phyloP scores from a whole-genome alignment of 1,140 invertebrate genomes.

The Akabosia matsudoensis region DNA sequence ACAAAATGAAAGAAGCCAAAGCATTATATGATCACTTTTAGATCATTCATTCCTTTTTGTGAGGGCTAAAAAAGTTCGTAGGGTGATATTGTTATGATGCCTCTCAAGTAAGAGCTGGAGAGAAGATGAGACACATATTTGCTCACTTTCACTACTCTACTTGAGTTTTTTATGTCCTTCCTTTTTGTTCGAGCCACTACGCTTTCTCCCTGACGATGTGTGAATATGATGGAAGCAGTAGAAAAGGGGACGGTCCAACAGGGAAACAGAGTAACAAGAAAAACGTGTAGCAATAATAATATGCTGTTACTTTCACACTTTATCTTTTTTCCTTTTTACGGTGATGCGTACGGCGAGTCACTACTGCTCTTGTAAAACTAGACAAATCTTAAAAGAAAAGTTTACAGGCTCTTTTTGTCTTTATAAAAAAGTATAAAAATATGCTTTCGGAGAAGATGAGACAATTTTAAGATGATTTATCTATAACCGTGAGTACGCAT shows the following conservation, averaged over 20 bases:
- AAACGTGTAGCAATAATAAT: slow-evolving; percentile 21
- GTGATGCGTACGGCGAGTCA: background rate
- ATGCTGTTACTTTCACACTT: slow-evolving; percentile 22
- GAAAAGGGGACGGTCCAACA: background rate
- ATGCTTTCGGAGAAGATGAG: too few relatives aligned
- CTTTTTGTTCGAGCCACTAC: background rate
- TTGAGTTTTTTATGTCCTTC: background rate
- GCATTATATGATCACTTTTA: background rate
- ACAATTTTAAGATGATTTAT: too few relatives aligned
- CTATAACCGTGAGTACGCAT: too few relatives aligned
- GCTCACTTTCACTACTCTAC: background rate
- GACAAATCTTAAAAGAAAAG: too few relatives aligned
- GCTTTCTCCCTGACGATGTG: too few relatives aligned
- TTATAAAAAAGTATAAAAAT: too few relatives aligned
- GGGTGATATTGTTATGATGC: background rate
- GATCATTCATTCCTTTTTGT: background rate
- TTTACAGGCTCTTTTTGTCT: too few relatives aligned
- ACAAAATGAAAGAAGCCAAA: background rate
- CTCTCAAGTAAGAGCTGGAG: background rate
- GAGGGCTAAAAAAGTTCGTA: background rate
- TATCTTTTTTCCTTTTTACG: background rate
- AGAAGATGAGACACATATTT: background rate
- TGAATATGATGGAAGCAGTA: background rate
- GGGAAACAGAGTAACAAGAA: background rate
- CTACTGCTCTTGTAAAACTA: background rate